Evolutionary conservation across 2,113 vertebrate species (phyloP).

Genomic region (Litocranius walleri): DNA sequence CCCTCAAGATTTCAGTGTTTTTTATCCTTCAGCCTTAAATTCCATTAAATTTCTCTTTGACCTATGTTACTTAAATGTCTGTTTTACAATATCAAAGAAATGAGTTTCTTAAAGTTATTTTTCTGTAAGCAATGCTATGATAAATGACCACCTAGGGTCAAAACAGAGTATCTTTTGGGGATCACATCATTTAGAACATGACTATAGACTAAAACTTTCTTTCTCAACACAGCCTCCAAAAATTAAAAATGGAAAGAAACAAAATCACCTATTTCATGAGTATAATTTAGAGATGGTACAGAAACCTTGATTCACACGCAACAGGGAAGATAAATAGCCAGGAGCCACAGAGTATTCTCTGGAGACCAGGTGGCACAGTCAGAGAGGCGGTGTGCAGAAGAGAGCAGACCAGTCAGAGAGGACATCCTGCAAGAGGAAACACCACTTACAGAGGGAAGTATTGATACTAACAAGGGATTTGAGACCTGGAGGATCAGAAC

Average conservation of each 20-base stretch:
- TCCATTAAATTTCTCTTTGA: not conserved
- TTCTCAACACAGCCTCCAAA: not conserved
- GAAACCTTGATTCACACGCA: not conserved
- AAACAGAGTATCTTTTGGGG: not conserved
- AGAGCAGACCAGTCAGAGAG: not conserved
- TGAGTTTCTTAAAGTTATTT: not conserved
- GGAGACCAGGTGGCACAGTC: not conserved
- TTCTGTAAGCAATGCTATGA: not conserved
- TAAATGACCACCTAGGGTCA: too few species aligned
- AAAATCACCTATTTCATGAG: not conserved
- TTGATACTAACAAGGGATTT: not conserved
- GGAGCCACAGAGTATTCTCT: not conserved
- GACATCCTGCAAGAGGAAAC: too few species aligned
- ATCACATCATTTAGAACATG: not conserved
- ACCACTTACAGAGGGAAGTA: not conserved
- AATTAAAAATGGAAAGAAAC: not conserved
- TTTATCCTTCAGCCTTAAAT: not conserved
- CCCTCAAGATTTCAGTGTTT: not conserved
- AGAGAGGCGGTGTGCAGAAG: not conserved
- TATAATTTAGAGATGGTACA: not conserved
- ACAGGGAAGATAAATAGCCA: not conserved
- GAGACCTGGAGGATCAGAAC: not conserved
- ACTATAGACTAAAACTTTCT: not conserved
- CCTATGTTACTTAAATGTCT: not conserved
- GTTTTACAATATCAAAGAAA: not conserved